phyloP scores from a whole-genome alignment of 2,888 invertebrate species.

The Troides helena region DNA sequence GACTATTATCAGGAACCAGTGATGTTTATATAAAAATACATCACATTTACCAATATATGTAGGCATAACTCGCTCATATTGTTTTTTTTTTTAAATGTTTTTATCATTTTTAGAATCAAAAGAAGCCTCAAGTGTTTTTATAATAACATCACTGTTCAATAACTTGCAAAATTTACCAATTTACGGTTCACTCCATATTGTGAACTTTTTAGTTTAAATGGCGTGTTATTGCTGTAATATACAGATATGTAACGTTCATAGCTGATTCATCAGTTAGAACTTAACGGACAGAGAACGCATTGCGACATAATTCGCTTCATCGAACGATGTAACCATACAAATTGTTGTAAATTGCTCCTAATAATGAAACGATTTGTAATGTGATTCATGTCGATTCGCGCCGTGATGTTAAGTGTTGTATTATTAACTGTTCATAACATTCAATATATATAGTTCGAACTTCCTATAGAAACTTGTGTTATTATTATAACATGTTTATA shows the following conservation, averaged over 20 bases:
- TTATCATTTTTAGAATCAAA: too few relatives aligned
- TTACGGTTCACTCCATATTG: too few relatives aligned
- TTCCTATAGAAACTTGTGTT: not conserved
- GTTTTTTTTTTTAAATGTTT: too few relatives aligned
- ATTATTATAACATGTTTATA: too few relatives aligned
- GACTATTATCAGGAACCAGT: not conserved
- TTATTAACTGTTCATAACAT: not conserved
- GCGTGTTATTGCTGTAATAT: not conserved
- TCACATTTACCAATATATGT: not conserved
- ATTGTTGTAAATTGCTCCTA: slow-evolving; percentile 28
- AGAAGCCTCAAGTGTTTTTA: too few relatives aligned
- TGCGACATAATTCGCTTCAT: slow-evolving; percentile 16
- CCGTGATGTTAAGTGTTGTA: not conserved
- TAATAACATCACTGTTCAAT: too few relatives aligned
- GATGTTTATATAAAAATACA: not conserved
- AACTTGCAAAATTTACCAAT: too few relatives aligned
- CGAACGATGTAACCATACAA: slow-evolving; percentile 26
- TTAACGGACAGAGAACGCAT: slow-evolving; percentile 3
- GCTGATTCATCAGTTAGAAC: slow-evolving; percentile 13
- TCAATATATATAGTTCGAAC: not conserved
- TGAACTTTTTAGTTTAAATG: too few relatives aligned
- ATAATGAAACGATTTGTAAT: slow-evolving; percentile 24
- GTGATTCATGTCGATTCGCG: not conserved
- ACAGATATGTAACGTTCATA: slow-evolving; percentile 1
- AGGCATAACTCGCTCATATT: too few relatives aligned